These are phyloP conservation scores for Mormyrus proboscirostris DNA, from an alignment of 2,797 vertebrate species.

Conservation along the genomic window DNA sequence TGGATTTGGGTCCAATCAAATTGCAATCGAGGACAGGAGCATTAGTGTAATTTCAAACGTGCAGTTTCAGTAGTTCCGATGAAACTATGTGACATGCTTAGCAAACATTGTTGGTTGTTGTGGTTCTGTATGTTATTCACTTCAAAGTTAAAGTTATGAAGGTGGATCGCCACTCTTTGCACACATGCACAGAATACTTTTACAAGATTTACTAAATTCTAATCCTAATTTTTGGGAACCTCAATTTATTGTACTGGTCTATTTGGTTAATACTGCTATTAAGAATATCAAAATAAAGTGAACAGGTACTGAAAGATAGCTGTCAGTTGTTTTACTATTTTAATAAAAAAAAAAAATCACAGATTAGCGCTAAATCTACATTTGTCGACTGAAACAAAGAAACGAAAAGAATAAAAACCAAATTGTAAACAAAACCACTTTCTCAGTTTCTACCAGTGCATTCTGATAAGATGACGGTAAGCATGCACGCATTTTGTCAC, in stretches of 20 bases:
- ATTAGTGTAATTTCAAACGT: background rate
- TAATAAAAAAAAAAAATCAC: background rate
- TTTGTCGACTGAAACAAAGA: background rate
- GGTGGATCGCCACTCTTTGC: background rate
- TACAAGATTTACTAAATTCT: background rate
- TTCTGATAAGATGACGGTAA: background rate
- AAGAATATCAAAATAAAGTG: background rate
- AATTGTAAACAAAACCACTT: background rate
- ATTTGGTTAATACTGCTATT: background rate
- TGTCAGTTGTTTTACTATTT: background rate
- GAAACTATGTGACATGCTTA: background rate
- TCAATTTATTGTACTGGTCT: background rate
- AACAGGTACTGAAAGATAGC: background rate
- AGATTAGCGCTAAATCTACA: background rate
- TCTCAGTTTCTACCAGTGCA: background rate
- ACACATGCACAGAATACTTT: background rate
- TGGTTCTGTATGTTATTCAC: background rate
- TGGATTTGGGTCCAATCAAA: too few species aligned
- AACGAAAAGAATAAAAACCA: background rate
- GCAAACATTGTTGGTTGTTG: background rate
- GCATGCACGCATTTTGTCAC: slow-evolving; percentile 51
- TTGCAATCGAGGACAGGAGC: too few species aligned
- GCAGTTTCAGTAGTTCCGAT: background rate
- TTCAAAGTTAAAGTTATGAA: background rate
- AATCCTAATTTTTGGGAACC: background rate